These are phyloP conservation scores for Pseudomugil tenellus DNA, from an alignment of 2,797 vertebrate species.

Conservation along the genomic window DNA sequence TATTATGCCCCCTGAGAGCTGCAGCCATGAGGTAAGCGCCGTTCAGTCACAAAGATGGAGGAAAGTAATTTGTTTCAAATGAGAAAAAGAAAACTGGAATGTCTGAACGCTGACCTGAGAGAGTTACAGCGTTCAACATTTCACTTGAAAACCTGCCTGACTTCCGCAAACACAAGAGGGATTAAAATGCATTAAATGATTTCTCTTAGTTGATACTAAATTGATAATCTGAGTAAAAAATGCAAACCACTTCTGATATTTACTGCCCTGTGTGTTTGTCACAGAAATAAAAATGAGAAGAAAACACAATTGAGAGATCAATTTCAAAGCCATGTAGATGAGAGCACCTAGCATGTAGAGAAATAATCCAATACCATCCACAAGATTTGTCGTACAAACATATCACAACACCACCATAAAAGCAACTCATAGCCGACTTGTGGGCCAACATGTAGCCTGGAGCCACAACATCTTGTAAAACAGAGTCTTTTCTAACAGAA, in stretches of 20 bases:
- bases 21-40: slow-evolving; percentile 47
- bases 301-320: slow-evolving; percentile 63
- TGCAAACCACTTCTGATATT: slow-evolving; percentile 37
- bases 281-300: slow-evolving; percentile 64
- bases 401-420: background rate
- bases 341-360: slow-evolving; percentile 40
- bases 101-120: slow-evolving; percentile 25
- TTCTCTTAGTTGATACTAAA: slow-evolving; percentile 15
- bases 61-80: slow-evolving; percentile 48
- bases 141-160: slow-evolving; percentile 18
- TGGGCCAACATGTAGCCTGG: slow-evolving; percentile 18
- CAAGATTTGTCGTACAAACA: slow-evolving; percentile 21
- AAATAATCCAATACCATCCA: slow-evolving; percentile 21
- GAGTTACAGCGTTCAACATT: slow-evolving; percentile 16
- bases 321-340: slow-evolving; percentile 34
- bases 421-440: slow-evolving; percentile 6
- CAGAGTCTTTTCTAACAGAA: background rate
- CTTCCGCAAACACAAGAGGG: slow-evolving; percentile 1
- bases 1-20: slow-evolving; percentile 56
- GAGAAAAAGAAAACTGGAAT: slow-evolving; percentile 39
- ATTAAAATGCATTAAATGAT: slow-evolving; percentile 14
- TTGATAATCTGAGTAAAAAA: slow-evolving; percentile 38
- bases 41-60: slow-evolving; percentile 32
- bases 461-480: slow-evolving; percentile 25
- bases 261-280: slow-evolving; percentile 36